A percentile compares a stretch with the other conserved stretches of the same genome.
Conservation (phyloP, 2,797 vertebrate species). For the Artibeus jamaicensis region DNA sequence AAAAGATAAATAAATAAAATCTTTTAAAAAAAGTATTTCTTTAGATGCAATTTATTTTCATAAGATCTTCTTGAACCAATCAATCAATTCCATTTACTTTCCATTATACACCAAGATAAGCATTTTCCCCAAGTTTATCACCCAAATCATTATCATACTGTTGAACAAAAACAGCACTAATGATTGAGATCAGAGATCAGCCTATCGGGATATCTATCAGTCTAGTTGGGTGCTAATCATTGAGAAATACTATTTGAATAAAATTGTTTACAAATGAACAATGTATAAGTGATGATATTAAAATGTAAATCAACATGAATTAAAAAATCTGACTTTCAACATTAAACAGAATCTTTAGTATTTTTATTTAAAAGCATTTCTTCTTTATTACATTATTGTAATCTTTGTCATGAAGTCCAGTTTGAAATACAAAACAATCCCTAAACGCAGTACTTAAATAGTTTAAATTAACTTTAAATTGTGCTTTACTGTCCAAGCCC, state of each 20-base stretch:
- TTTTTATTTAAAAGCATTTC: slow-evolving; percentile 63
- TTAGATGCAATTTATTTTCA: neutral
- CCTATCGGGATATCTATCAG: neutral
- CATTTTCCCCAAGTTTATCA: neutral
- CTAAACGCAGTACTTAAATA: slow-evolving; percentile 81
- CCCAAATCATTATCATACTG: neutral
- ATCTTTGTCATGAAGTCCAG: slow-evolving; percentile 73
- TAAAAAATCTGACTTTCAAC: slow-evolving; percentile 1
- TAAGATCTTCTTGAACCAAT: neutral
- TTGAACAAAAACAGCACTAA: neutral
- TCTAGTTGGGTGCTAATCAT: neutral
- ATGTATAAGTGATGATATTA: neutral
- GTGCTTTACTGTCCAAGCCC: slow-evolving; percentile 79
- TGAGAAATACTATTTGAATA: neutral
- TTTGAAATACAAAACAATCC: slow-evolving; percentile 79
- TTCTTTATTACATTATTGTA: slow-evolving; percentile 68
- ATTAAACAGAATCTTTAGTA: neutral
- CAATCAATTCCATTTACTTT: neutral
- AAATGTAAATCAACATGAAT: neutral
- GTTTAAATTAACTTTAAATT: slow-evolving; percentile 86
- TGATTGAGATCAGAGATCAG: neutral
- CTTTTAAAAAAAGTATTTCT: neutral
- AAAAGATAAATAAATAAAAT: too few relatives aligned
- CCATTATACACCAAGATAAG: neutral
- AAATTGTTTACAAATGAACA: neutral